Percentiles rank a stretch among this genome's conserved stretches.
These are phyloP conservation scores for Clunio marinus DNA, from an alignment of 2,888 invertebrate species.

Conservation along the genomic window DNA sequence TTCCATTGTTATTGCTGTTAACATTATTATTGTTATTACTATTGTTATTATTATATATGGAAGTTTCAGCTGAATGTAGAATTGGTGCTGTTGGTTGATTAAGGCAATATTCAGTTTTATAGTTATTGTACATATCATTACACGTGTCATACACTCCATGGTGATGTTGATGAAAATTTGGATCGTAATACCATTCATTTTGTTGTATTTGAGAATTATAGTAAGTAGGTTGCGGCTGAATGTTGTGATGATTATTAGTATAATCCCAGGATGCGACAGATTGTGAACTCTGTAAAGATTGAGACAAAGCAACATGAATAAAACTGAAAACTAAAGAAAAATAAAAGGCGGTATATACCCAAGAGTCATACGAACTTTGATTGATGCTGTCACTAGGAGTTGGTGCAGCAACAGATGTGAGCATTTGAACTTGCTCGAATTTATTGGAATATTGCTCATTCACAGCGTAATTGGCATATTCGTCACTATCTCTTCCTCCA, in stretches of 20 bases:
- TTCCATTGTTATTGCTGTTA: too few species aligned
- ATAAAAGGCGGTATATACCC: conserved; percentile 13
- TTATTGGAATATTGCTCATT: conserved; percentile 38
- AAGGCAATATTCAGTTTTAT: conserved; percentile 39
- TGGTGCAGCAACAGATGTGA: background rate
- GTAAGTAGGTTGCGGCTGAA: conserved; percentile 4
- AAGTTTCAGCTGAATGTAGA: background rate
- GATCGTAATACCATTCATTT: conserved; percentile 26
- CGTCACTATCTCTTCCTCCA: background rate
- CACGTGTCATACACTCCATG: background rate
- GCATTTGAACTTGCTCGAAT: conserved; percentile 1
- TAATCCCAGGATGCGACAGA: conserved; percentile 14
- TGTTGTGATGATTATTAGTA: background rate
- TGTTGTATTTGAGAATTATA: background rate
- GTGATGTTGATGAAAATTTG: conserved; percentile 31
- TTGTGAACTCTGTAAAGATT: too few species aligned
- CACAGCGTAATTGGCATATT: conserved; percentile 29
- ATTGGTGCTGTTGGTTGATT: conserved; percentile 29
- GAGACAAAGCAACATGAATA: background rate
- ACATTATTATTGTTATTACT: conserved; percentile 14
- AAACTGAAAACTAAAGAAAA: background rate
- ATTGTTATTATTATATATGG: conserved; percentile 25
- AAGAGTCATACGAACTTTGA: conserved; percentile 32
- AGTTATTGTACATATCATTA: conserved; percentile 24
- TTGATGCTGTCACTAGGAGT: too few species aligned